phyloP scores from a whole-genome alignment of 2,113 vertebrate genomes.

The Pao palembangensis region DNA sequence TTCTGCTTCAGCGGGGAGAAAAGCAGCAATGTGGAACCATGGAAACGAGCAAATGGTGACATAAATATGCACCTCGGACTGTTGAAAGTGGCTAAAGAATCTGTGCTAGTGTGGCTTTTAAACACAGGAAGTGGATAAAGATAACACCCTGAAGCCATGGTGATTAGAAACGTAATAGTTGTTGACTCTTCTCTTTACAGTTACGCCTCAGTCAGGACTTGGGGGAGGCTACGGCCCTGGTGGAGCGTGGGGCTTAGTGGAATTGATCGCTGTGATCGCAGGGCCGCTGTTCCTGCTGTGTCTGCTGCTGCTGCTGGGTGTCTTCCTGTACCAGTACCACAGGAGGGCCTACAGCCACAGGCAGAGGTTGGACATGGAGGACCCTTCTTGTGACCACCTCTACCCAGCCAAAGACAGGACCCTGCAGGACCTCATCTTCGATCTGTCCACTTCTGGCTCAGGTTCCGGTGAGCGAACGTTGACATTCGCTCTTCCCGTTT shows the following conservation, averaged over 20 bases:
- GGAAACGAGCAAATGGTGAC: neutral
- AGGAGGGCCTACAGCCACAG: constrained; percentile 88
- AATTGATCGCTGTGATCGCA: constrained; percentile 86
- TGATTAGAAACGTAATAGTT: too few relatives aligned
- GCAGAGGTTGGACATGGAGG: constrained; percentile 90
- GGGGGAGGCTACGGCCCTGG: constrained; percentile 50
- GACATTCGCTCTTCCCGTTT: neutral
- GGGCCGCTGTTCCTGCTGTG: constrained; percentile 88
- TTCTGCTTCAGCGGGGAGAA: neutral
- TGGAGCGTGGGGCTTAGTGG: constrained; percentile 85
- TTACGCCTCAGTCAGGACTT: constrained; percentile 28
- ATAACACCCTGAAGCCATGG: too few relatives aligned
- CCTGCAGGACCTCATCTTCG: constrained; percentile 93
- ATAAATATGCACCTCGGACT: too few relatives aligned
- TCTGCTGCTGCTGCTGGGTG: constrained; percentile 81
- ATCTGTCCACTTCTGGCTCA: constrained; percentile 93
- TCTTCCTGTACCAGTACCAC: constrained; percentile 88
- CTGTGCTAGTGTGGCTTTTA: too few relatives aligned
- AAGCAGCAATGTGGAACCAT: neutral
- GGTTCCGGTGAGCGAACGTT: constrained; percentile 84
- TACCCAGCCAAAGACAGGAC: constrained; percentile 93
- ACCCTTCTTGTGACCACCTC: constrained; percentile 90
- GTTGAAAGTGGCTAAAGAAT: too few relatives aligned
- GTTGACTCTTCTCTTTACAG: constrained; percentile 21
- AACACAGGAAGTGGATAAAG: too few relatives aligned